Percentiles rank a stretch among this genome's conserved stretches.
Evolutionary conservation across 2,797 vertebrate species (phyloP).

Genomic region (Melanotaenia boesemani): DNA sequence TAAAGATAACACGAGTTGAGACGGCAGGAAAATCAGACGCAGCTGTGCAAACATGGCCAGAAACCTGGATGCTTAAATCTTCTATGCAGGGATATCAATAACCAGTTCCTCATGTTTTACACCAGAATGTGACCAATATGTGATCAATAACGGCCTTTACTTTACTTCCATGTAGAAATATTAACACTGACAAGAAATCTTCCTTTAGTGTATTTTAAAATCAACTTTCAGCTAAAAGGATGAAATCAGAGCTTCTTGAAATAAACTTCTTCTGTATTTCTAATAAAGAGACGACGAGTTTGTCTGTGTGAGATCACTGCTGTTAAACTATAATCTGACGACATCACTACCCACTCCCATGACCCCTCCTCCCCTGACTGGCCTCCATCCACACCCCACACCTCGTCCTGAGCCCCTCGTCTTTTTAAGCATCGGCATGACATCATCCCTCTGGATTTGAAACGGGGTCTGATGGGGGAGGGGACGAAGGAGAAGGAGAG

Average conservation of each 20-base stretch:
- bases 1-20: neutral
- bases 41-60: conserved; percentile 3
- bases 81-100: neutral
- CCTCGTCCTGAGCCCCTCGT: conserved; percentile 50
- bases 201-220: neutral
- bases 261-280: neutral
- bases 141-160: neutral
- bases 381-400: conserved; percentile 23
- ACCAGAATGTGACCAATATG: too few species aligned
- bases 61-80: neutral
- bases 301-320: conserved; percentile 64
- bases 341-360: conserved; percentile 61
- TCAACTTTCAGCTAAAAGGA: too few species aligned
- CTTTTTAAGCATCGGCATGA: conserved; percentile 77
- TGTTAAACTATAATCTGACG: conserved; percentile 71
- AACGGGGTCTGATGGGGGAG: conserved; percentile 75
- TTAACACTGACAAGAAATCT: neutral
- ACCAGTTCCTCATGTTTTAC: neutral
- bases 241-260: too few species aligned
- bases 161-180: neutral
- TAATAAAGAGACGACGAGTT: conserved; percentile 10
- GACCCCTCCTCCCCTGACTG: conserved; percentile 51
- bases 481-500: conserved; percentile 47
- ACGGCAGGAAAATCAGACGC: neutral
- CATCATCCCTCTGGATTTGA: conserved; percentile 82